phyloP scores from a whole-genome alignment of 2,888 invertebrate species.

The Salticus scenicus region DNA sequence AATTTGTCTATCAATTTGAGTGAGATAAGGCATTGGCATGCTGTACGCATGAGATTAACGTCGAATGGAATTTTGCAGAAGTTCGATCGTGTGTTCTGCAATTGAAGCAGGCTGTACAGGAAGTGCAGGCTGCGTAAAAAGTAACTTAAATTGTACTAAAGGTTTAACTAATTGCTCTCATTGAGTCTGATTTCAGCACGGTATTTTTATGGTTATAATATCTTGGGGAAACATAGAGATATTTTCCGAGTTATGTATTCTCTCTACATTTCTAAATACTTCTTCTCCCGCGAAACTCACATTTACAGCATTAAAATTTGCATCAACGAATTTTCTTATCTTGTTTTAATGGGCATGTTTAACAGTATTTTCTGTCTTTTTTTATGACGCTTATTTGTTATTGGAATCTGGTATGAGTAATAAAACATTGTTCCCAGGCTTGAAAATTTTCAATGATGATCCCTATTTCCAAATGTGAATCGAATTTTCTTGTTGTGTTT shows the following conservation, averaged over 20 bases:
- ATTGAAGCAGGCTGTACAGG: background rate
- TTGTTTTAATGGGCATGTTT: background rate
- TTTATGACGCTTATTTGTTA: background rate
- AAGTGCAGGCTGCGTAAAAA: background rate
- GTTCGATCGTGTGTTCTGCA: constrained; percentile 9
- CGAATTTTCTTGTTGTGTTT: background rate
- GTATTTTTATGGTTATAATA: background rate
- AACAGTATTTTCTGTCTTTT: background rate
- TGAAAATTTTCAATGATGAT: background rate
- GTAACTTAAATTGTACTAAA: background rate
- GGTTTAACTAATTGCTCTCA: background rate
- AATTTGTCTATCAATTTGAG: too few species aligned
- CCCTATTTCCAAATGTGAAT: constrained; percentile 10
- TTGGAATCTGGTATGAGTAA: too few species aligned
- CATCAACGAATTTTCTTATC: background rate
- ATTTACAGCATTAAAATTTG: background rate
- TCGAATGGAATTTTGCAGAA: background rate
- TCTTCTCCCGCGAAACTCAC: background rate
- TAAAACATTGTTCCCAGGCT: too few species aligned
- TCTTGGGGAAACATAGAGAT: background rate
- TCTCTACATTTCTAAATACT: background rate
- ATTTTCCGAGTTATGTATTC: too few species aligned
- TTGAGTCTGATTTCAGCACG: too few species aligned
- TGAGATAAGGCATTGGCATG: too few species aligned
- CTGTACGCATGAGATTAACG: constrained; percentile 5